These are phyloP conservation scores for Pemphredon lugubris DNA, from an alignment of 2,888 invertebrate species.

Conservation along the genomic window DNA sequence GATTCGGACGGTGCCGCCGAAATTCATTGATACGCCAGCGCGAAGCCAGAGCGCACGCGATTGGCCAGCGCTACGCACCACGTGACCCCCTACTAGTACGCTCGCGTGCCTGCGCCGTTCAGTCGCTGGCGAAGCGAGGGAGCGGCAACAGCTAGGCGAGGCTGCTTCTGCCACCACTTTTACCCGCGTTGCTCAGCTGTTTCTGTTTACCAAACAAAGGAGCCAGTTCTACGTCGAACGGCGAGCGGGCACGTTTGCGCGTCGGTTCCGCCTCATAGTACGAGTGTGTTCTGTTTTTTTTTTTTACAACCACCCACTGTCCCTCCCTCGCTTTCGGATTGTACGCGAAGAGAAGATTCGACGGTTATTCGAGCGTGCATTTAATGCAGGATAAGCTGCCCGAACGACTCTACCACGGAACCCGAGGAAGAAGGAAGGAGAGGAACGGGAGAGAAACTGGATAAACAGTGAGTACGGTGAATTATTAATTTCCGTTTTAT, in stretches of 20 bases:
- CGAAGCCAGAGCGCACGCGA: neutral
- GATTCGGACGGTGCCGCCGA: neutral
- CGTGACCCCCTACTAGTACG: conserved; percentile 27
- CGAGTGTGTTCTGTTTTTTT: too few relatives aligned
- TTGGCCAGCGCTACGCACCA: conserved; percentile 20
- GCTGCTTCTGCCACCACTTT: conserved; percentile 35
- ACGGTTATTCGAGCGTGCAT: too few relatives aligned
- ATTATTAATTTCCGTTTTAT: too few relatives aligned
- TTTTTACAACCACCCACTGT: too few relatives aligned
- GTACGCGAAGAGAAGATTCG: too few relatives aligned
- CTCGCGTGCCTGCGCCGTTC: conserved; percentile 40
- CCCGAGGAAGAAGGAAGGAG: too few relatives aligned
- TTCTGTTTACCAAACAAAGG: conserved; percentile 81
- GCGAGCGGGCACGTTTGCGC: conserved; percentile 63
- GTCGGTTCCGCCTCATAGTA: conserved; percentile 50
- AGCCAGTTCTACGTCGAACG: conserved; percentile 73
- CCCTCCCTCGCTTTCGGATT: too few relatives aligned
- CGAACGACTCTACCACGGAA: too few relatives aligned
- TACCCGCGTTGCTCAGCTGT: conserved; percentile 75
- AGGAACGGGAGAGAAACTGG: too few relatives aligned
- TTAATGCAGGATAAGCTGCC: too few relatives aligned
- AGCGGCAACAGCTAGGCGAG: conserved; percentile 23
- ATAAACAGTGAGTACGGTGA: too few relatives aligned
- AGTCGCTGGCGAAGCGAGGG: conserved; percentile 12
- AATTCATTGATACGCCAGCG: neutral